These are phyloP conservation scores for Pogonus chalceus DNA, from an alignment of 1,140 invertebrate species.

Conservation along the genomic window DNA sequence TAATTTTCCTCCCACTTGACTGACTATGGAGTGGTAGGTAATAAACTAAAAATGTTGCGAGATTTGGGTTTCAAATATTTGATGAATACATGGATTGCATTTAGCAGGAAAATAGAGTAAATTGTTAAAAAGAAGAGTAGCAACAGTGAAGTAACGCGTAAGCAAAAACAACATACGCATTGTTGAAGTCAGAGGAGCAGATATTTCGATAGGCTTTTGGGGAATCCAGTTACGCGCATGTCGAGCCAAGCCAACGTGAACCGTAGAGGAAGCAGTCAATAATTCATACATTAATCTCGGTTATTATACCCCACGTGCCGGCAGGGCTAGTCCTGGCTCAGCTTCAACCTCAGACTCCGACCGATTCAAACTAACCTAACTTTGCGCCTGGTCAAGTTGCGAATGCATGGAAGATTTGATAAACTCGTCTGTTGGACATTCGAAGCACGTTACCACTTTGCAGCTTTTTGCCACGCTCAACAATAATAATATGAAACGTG, in stretches of 20 bases:
- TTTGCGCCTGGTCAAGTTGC: not conserved
- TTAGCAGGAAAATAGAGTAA: no score
- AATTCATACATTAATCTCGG: constrained; percentile 7
- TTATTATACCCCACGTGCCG: constrained; percentile 1
- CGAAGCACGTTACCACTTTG: not conserved
- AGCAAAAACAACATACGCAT: not conserved
- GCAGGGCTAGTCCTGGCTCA: not conserved
- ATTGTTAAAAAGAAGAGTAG: no score
- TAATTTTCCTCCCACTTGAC: no score
- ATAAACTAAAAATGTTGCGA: no score
- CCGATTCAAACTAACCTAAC: not conserved
- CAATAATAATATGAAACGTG: not conserved
- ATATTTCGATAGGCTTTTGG: constrained; percentile 4
- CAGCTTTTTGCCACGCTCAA: not conserved
- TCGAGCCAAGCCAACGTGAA: not conserved
- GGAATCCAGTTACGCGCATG: not conserved
- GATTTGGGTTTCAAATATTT: no score
- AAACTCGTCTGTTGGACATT: not conserved
- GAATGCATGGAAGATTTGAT: not conserved
- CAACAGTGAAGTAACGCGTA: not conserved
- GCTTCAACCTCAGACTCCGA: not conserved
- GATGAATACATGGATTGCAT: no score
- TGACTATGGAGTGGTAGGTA: no score
- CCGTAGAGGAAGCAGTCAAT: constrained; percentile 4
- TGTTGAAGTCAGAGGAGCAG: not conserved